A percentile compares a stretch with the other conserved stretches of the same genome.
Conservation (phyloP, 2,797 vertebrate genomes). For the Ammospiza maritima region DNA sequence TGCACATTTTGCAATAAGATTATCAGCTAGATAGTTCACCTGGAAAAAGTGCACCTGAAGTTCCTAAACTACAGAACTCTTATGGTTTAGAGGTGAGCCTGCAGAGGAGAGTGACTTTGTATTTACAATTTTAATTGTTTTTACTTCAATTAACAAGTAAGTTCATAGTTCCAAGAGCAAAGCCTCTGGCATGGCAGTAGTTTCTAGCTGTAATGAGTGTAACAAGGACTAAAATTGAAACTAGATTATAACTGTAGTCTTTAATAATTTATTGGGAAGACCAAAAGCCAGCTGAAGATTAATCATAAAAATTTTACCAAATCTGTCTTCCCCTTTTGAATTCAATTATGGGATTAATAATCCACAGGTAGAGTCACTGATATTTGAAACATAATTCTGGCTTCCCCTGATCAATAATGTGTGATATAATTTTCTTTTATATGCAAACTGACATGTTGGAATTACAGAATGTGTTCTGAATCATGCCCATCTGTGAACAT, state of each 20-base stretch:
- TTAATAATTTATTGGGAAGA: background rate
- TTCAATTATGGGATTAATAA: constrained; percentile 18
- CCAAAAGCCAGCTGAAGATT: background rate
- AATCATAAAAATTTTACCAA: background rate
- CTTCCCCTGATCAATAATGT: background rate
- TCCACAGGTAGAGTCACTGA: background rate
- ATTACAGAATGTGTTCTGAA: constrained; percentile 34
- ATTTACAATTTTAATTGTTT: background rate
- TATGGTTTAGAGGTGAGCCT: background rate
- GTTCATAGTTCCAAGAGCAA: background rate
- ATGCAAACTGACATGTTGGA: background rate
- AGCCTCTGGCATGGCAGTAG: background rate
- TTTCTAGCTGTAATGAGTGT: background rate
- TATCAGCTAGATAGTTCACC: background rate
- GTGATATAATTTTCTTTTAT: constrained; percentile 9
- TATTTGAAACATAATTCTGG: constrained; percentile 23
- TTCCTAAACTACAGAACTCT: background rate
- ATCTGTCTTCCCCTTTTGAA: background rate
- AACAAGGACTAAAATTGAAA: constrained; percentile 2
- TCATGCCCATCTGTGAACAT: background rate
- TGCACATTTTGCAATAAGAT: background rate
- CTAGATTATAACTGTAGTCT: background rate
- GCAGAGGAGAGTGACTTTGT: background rate
- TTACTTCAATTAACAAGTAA: background rate
- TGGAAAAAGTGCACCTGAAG: background rate